A percentile compares a stretch with the other conserved stretches of the same genome.
Evolutionary conservation across 2,888 invertebrate species (phyloP).

Genomic region (Fragum fragum): DNA sequence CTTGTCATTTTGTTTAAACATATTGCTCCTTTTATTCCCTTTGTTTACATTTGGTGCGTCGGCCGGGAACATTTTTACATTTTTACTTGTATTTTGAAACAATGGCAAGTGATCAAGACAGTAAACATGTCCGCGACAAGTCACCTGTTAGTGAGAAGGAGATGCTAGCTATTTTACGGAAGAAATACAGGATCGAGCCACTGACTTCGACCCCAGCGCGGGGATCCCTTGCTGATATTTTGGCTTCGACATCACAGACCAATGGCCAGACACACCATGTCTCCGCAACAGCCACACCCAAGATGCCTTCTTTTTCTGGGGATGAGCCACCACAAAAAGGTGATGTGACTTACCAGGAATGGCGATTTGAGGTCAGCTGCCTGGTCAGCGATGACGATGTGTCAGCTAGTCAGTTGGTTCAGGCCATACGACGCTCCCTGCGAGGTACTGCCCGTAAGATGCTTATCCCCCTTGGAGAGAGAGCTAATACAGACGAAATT

Average conservation of each 20-base stretch:
- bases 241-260: background rate
- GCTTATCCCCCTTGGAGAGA: slow-evolving; percentile 46
- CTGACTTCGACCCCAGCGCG: background rate
- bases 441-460: slow-evolving; percentile 44
- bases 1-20: no score
- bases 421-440: slow-evolving; percentile 40
- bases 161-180: background rate
- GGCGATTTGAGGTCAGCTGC: slow-evolving; percentile 40
- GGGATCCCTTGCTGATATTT: background rate
- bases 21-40: no score
- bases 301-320: slow-evolving; percentile 43
- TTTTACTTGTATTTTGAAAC: no score
- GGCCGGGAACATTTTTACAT: no score
- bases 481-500: background rate
- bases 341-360: slow-evolving; percentile 43
- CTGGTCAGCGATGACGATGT: background rate
- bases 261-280: background rate
- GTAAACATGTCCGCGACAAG: no score
- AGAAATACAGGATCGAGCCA: background rate
- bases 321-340: slow-evolving; percentile 49
- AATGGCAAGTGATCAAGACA: no score
- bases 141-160: background rate
- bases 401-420: background rate
- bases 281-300: slow-evolving; percentile 8
- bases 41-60: no score